A percentile compares a stretch with the other conserved stretches of the same genome.
phyloP scores from a whole-genome alignment of 2,797 vertebrate genomes.

The Lacerta viridis region DNA sequence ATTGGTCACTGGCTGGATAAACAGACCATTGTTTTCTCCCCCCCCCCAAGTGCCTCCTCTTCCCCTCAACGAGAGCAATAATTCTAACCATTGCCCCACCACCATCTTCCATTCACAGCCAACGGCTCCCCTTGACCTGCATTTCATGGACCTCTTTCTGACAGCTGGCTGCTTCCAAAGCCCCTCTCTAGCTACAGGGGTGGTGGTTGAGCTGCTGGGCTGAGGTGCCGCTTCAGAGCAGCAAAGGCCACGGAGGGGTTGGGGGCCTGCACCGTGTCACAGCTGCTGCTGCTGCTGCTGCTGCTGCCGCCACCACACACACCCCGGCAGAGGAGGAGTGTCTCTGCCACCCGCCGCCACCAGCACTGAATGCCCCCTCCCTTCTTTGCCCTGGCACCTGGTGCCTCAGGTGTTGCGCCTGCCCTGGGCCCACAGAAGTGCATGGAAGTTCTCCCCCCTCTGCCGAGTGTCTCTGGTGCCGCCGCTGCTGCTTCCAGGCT shows the following conservation, averaged over 20 bases:
- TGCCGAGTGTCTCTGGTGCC: neutral
- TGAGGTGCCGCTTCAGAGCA: neutral
- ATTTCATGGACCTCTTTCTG: neutral
- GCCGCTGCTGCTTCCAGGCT: conserved; percentile 29
- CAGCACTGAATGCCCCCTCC: neutral
- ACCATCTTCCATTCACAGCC: neutral
- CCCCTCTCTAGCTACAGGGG: neutral
- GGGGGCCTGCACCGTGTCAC: too few species aligned
- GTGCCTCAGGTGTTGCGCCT: neutral
- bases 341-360: neutral
- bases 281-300: too few species aligned
- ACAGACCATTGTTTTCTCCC: neutral
- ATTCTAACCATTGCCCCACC: neutral
- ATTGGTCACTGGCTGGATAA: neutral
- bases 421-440: neutral
- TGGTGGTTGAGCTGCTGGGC: too few species aligned
- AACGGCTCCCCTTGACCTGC: too few species aligned
- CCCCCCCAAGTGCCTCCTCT: conserved; percentile 37
- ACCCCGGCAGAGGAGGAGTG: neutral
- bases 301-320: too few species aligned
- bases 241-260: neutral
- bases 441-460: neutral
- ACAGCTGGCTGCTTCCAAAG: neutral
- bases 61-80: conserved; percentile 28
- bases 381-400: too few species aligned